Evolutionary conservation across 2,797 vertebrate species (phyloP).

Genomic region (Phataginus tricuspis): DNA sequence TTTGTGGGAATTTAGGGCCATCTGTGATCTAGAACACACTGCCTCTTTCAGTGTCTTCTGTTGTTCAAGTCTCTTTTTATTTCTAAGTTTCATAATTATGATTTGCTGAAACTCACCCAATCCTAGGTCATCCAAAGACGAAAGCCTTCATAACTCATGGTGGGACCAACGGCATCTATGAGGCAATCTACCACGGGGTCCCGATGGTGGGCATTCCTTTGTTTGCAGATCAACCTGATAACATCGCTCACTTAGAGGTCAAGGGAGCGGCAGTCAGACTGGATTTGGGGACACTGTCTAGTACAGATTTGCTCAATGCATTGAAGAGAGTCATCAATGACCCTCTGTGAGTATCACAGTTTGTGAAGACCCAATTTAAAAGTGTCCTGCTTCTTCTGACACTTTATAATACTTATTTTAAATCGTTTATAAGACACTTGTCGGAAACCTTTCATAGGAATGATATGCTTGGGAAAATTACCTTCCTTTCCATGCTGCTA

Average conservation of each 20-base stretch:
- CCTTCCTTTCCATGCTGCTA: background rate
- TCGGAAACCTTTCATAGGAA: background rate
- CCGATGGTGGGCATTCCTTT: conserved; percentile 93
- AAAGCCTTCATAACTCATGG: conserved; percentile 88
- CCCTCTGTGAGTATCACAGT: conserved; percentile 75
- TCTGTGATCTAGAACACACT: no score
- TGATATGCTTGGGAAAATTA: background rate
- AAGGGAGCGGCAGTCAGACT: conserved; percentile 88
- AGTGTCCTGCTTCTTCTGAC: background rate
- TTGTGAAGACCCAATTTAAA: background rate
- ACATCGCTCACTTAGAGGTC: conserved; percentile 87
- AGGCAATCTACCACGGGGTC: conserved; percentile 92
- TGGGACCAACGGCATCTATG: conserved; percentile 92
- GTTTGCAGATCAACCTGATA: conserved; percentile 91
- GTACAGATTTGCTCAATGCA: conserved; percentile 86
- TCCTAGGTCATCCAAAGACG: conserved; percentile 85
- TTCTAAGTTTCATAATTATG: no score
- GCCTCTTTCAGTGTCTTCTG: no score
- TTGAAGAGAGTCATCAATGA: conserved; percentile 85
- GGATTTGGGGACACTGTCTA: conserved; percentile 84
- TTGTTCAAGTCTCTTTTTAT: no score
- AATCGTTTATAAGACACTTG: background rate
- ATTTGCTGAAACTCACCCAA: no score
- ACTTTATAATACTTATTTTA: background rate
- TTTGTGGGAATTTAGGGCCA: no score